Evolutionary conservation across 2,888 invertebrate species (phyloP).

Genomic region (Trissolcus japonicus): DNA sequence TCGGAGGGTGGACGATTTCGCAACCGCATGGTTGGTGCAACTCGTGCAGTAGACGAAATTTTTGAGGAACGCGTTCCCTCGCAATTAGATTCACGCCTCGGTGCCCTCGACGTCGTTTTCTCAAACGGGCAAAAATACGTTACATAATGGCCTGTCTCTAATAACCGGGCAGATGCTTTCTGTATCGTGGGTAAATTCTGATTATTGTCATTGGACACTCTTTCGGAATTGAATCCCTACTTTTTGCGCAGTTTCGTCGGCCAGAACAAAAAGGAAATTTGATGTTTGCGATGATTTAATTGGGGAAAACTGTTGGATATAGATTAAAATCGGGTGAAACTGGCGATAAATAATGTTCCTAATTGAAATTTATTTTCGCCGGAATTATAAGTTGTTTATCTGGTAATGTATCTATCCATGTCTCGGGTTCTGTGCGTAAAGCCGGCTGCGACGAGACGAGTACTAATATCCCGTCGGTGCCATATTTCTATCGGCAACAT

Average conservation of each 20-base stretch:
- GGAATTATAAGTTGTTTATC: constrained; percentile 46
- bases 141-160: constrained; percentile 61
- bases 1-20: not conserved
- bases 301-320: not conserved
- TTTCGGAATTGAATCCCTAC: not conserved
- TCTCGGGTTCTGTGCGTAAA: constrained; percentile 41
- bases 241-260: constrained; percentile 8
- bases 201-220: constrained; percentile 43
- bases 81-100: constrained; percentile 65
- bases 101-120: constrained; percentile 67
- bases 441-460: constrained; percentile 53
- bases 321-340: constrained; percentile 12
- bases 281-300: not conserved
- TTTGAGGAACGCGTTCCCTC: not conserved
- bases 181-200: constrained; percentile 54
- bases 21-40: not conserved
- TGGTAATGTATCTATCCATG: constrained; percentile 33
- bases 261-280: constrained; percentile 1
- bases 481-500: constrained; percentile 55
- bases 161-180: constrained; percentile 61
- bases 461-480: constrained; percentile 52
- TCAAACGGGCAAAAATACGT: constrained; percentile 66
- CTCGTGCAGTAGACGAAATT: constrained; percentile 17
- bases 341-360: constrained; percentile 38
- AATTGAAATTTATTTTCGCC: constrained; percentile 54